phyloP scores from a whole-genome alignment of 1,140 invertebrate genomes.

The Bombus vancouverensis region DNA sequence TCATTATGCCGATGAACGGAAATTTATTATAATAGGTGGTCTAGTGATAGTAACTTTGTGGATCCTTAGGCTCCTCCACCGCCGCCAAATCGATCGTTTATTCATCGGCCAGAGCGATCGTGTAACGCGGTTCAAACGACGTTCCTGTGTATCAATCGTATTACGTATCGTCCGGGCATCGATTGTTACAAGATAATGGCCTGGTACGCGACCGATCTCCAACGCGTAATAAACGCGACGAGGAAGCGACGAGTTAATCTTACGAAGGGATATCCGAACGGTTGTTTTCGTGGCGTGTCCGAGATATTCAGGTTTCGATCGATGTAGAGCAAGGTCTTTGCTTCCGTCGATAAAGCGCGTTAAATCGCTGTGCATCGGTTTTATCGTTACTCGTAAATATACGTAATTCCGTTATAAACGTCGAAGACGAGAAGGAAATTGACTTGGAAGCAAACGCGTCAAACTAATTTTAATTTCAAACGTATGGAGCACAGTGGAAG shows the following conservation, averaged over 20 bases:
- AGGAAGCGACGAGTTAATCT: slow-evolving; percentile 35
- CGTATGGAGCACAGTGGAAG: fast-evolving
- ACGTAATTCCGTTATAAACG: too few species aligned
- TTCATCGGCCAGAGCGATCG: slow-evolving; percentile 22
- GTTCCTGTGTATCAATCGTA: neutral
- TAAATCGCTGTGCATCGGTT: too few species aligned
- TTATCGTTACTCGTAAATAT: too few species aligned
- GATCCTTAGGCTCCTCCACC: slow-evolving; percentile 12
- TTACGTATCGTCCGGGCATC: neutral
- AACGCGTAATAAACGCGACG: slow-evolving; percentile 32
- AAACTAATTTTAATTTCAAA: neutral
- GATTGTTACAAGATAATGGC: slow-evolving; percentile 6
- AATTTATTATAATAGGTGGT: slow-evolving; percentile 40
- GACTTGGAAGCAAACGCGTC: neutral
- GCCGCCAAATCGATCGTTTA: slow-evolving; percentile 10
- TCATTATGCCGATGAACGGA: slow-evolving; percentile 39
- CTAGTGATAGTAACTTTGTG: slow-evolving; percentile 33
- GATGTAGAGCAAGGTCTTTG: neutral
- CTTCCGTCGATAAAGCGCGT: slow-evolving; percentile 18
- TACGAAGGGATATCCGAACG: neutral
- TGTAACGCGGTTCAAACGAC: slow-evolving; percentile 1
- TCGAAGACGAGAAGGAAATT: neutral
- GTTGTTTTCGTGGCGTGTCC: neutral
- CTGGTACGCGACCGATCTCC: neutral
- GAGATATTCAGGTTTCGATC: neutral